These are phyloP conservation scores for Protobothrops mucrosquamatus DNA, from an alignment of 2,113 vertebrate species.

Conservation along the genomic window DNA sequence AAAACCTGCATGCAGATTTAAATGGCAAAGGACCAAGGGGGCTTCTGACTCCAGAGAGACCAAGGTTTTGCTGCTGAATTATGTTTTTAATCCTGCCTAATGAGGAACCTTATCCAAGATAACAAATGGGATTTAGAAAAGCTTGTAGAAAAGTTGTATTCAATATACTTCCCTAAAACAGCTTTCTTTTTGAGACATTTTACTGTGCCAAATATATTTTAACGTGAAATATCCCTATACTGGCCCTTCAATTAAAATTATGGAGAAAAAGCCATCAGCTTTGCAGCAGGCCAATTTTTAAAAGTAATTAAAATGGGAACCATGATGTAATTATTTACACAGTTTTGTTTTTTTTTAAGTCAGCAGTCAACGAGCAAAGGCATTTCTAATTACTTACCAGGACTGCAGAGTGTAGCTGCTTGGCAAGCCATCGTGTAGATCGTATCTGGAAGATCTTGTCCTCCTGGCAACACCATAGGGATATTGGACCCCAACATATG, in stretches of 20 bases:
- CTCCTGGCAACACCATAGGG: constrained; percentile 76
- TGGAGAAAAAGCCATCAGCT: neutral
- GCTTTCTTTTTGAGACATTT: neutral
- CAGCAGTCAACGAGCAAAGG: neutral
- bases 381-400: constrained; percentile 69
- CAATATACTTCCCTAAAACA: neutral
- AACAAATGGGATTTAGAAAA: neutral
- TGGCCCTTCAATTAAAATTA: neutral
- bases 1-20: neutral
- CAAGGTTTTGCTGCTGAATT: neutral
- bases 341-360: neutral
- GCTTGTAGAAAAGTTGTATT: neutral
- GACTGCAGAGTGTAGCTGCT: constrained; percentile 83
- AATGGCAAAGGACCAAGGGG: neutral
- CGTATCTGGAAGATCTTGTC: constrained; percentile 78
- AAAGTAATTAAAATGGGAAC: neutral
- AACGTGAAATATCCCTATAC: neutral
- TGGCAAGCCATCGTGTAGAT: constrained; percentile 84
- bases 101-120: neutral
- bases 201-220: neutral
- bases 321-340: neutral
- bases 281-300: too few species aligned
- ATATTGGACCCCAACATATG: constrained; percentile 82
- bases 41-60: neutral
- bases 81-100: neutral